Conservation (phyloP, 2,888 invertebrate genomes). For the Perizoma affinitatum region DNA sequence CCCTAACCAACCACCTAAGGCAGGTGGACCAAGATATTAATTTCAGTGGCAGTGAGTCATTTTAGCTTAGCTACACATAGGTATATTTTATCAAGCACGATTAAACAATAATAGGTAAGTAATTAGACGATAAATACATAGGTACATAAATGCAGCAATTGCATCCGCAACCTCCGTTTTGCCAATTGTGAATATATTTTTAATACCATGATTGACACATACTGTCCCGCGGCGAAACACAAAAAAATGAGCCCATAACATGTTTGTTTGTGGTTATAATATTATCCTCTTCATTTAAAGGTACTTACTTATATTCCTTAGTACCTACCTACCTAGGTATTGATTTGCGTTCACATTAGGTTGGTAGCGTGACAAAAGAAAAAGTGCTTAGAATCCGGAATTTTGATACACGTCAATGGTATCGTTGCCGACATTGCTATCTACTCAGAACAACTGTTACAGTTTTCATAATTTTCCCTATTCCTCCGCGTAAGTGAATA, state of each 20-base stretch:
- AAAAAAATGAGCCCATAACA: too few species aligned
- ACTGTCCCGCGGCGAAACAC: not conserved
- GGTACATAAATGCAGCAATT: not conserved
- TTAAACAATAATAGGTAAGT: too few species aligned
- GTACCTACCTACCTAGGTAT: not conserved
- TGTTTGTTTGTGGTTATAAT: too few species aligned
- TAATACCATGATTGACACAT: slow-evolving; percentile 5
- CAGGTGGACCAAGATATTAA: not conserved
- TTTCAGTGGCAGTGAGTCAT: slow-evolving; percentile 15
- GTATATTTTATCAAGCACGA: too few species aligned
- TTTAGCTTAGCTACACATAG: too few species aligned
- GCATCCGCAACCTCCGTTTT: not conserved
- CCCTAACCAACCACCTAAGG: too few species aligned
- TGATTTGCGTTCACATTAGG: too few species aligned
- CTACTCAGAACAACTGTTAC: not conserved
- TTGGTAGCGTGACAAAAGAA: too few species aligned
- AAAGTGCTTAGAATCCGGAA: not conserved
- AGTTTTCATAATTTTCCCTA: not conserved
- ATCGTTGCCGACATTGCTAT: not conserved
- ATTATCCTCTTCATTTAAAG: too few species aligned
- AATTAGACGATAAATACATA: not conserved
- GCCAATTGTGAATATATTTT: slow-evolving; percentile 2
- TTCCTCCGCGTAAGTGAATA: not conserved
- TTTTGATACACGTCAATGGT: not conserved
- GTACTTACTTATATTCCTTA: not conserved